Conservation (phyloP, 2,113 vertebrate genomes). For the Chunga burmeisteri region DNA sequence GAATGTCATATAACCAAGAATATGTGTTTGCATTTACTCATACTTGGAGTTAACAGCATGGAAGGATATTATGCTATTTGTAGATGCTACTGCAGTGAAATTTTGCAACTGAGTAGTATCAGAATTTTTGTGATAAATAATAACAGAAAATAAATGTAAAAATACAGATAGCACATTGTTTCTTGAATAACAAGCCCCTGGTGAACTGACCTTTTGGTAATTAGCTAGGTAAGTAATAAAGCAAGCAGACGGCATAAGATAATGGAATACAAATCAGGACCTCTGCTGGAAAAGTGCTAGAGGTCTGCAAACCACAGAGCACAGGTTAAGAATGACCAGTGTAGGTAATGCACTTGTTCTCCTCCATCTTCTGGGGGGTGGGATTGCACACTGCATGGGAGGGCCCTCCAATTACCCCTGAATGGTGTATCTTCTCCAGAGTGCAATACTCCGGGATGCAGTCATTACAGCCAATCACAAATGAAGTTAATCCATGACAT, state of each 20-base stretch:
- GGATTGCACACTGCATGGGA: background rate
- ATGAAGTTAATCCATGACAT: background rate
- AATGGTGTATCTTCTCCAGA: background rate
- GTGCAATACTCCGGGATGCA: background rate
- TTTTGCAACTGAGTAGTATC: background rate
- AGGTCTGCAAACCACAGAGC: background rate
- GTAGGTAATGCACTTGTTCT: background rate
- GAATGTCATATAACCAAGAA: background rate
- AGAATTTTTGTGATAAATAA: background rate
- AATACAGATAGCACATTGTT: background rate
- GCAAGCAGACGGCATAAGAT: background rate
- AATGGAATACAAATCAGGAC: background rate
- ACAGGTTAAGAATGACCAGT: background rate
- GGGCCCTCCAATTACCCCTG: background rate
- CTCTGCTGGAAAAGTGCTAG: background rate
- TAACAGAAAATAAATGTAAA: background rate
- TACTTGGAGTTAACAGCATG: background rate
- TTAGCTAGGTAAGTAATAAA: background rate
- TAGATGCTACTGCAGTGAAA: background rate
- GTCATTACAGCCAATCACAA: background rate
- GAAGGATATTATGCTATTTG: background rate
- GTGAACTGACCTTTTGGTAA: background rate
- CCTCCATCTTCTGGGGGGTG: background rate
- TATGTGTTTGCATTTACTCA: background rate
- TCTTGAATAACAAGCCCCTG: background rate